Evolutionary conservation across 2,888 invertebrate genomes (phyloP).

Genomic region (Pterostichus madidus): DNA sequence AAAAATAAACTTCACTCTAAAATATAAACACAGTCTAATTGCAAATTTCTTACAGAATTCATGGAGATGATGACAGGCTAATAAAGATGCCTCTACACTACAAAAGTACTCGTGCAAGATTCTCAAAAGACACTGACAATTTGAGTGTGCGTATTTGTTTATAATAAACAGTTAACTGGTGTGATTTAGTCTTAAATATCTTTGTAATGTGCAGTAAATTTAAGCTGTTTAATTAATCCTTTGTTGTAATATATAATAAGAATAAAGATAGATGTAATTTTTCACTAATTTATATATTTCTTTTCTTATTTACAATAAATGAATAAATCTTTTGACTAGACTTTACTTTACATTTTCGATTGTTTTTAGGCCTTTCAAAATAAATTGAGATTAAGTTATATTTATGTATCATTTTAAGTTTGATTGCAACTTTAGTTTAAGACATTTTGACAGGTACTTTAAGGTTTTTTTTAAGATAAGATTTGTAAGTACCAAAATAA

Average conservation of each 20-base stretch:
- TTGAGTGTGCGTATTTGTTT: constrained; percentile 52
- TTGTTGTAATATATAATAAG: constrained; percentile 51
- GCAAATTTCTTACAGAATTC: constrained; percentile 86
- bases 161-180: constrained; percentile 57
- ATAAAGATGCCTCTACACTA: constrained; percentile 78
- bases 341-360: background rate
- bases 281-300: constrained; percentile 50
- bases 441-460: background rate
- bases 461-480: too few species aligned
- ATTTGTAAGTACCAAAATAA: background rate
- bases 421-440: background rate
- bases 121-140: constrained; percentile 58
- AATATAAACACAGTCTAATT: background rate
- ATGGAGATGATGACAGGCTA: constrained; percentile 98
- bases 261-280: constrained; percentile 58
- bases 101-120: constrained; percentile 30
- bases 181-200: constrained; percentile 50
- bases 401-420: constrained; percentile 7
- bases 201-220: constrained; percentile 16
- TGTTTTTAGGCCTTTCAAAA: constrained; percentile 6
- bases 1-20: constrained; percentile 8
- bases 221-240: constrained; percentile 35
- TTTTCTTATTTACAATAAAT: constrained; percentile 49
- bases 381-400: background rate
- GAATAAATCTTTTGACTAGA: constrained; percentile 53